Percentiles rank a stretch among this genome's conserved stretches.
These are phyloP conservation scores for Heliconius hermathena DNA, from an alignment of 1,140 invertebrate species.

Conservation along the genomic window DNA sequence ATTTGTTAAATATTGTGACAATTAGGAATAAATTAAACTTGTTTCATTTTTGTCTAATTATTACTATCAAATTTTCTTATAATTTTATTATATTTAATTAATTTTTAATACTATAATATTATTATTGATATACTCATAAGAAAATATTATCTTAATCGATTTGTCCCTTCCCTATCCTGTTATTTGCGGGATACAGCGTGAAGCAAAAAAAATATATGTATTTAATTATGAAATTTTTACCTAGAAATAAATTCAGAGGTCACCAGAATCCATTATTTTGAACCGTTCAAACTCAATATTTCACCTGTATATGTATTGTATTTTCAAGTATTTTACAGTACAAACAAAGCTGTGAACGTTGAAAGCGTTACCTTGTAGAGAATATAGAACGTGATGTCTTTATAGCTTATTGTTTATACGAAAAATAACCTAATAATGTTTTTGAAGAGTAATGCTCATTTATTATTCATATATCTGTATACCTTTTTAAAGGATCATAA, in stretches of 20 bases:
- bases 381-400: slow-evolving; percentile 40
- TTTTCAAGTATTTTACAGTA: slow-evolving; percentile 38
- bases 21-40: too few relatives aligned
- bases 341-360: slow-evolving; percentile 38
- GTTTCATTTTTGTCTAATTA: too few relatives aligned
- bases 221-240: not conserved
- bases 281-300: slow-evolving; percentile 15
- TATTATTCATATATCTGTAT: slow-evolving; percentile 18
- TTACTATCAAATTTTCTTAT: too few relatives aligned
- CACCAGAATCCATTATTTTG: not conserved
- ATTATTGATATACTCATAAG: too few relatives aligned
- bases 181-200: too few relatives aligned
- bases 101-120: too few relatives aligned
- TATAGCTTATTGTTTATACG: slow-evolving; percentile 41
- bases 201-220: too few relatives aligned
- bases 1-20: too few relatives aligned
- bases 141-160: too few relatives aligned
- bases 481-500: not conserved
- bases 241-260: not conserved
- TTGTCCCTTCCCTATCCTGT: too few relatives aligned
- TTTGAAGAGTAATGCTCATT: slow-evolving; percentile 25
- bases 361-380: slow-evolving; percentile 43
- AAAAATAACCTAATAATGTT: slow-evolving; percentile 36
- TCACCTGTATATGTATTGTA: slow-evolving; percentile 25
- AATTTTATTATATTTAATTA: too few relatives aligned